These are phyloP conservation scores for Arctocebus calabarensis DNA, from an alignment of 2,797 vertebrate species.

Conservation along the genomic window DNA sequence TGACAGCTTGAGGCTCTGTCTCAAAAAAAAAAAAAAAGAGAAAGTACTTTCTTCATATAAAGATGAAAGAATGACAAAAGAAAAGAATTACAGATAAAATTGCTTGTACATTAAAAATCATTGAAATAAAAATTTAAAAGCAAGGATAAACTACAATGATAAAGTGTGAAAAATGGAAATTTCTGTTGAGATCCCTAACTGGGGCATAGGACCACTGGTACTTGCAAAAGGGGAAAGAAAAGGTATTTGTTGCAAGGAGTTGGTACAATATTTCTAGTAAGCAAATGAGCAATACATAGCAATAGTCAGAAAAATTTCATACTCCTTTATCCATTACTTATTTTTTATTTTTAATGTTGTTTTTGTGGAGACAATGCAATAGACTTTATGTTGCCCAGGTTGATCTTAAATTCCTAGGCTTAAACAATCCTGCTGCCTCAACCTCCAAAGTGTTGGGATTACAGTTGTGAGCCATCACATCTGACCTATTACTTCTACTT, in stretches of 20 bases:
- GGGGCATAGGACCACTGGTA: not conserved
- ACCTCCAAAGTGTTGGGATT: too few relatives aligned
- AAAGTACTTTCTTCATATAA: not conserved
- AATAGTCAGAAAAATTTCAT: not conserved
- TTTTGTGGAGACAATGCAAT: too few relatives aligned
- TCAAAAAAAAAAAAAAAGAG: too few relatives aligned
- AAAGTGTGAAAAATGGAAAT: constrained; percentile 31
- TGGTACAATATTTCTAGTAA: not conserved
- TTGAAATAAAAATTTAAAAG: not conserved
- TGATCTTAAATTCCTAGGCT: too few relatives aligned
- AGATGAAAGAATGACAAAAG: not conserved
- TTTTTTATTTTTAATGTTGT: too few relatives aligned
- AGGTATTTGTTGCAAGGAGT: not conserved
- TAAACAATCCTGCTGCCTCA: too few relatives aligned
- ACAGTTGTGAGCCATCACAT: too few relatives aligned
- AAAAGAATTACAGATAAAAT: not conserved
- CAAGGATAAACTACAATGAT: not conserved
- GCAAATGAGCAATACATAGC: not conserved
- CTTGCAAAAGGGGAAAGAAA: not conserved
- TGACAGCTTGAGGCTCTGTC: too few relatives aligned
- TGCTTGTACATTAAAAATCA: not conserved
- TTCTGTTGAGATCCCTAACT: not conserved
- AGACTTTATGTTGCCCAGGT: too few relatives aligned
- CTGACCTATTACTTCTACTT: not conserved
- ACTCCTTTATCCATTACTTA: not conserved